A percentile compares a stretch with the other conserved stretches of the same genome.
Conservation (phyloP, 35 echinoderm and acorn worm genomes). For the Amphiura filiformis region DNA sequence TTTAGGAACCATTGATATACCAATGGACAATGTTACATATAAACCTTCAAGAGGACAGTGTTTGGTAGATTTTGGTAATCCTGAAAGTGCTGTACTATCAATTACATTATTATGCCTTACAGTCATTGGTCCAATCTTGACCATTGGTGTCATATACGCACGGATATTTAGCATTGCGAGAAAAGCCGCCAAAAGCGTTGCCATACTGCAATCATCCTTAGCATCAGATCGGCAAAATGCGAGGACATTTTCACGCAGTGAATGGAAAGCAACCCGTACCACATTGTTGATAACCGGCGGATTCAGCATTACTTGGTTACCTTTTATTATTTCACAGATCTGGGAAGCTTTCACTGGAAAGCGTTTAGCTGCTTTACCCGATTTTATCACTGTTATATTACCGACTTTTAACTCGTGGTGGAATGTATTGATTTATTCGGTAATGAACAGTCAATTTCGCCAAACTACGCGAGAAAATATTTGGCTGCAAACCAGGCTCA, state of each 20-base stretch:
- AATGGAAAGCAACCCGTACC: not conserved
- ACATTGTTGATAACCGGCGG: not conserved
- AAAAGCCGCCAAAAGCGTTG: not conserved
- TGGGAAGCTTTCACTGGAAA: not conserved
- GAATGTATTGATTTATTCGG: not conserved
- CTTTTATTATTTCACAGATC: not conserved
- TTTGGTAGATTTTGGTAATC: not conserved
- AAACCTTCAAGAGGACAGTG: not conserved
- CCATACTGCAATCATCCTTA: not conserved
- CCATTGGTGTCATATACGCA: not conserved
- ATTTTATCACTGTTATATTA: not conserved
- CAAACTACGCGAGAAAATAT: not conserved
- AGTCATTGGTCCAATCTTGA: not conserved
- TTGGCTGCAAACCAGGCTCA: not conserved
- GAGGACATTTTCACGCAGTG: not conserved
- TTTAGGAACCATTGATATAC: not conserved
- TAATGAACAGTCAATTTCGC: not conserved
- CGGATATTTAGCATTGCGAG: not conserved
- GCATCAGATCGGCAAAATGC: not conserved
- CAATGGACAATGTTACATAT: not conserved
- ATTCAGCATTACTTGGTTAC: not conserved
- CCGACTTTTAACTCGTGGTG: not conserved
- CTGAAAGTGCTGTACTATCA: not conserved
- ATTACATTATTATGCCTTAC: not conserved
- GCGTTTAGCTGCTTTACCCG: not conserved